Evolutionary conservation across 2,797 vertebrate species (phyloP).

Genomic region (Potorous gilbertii): DNA sequence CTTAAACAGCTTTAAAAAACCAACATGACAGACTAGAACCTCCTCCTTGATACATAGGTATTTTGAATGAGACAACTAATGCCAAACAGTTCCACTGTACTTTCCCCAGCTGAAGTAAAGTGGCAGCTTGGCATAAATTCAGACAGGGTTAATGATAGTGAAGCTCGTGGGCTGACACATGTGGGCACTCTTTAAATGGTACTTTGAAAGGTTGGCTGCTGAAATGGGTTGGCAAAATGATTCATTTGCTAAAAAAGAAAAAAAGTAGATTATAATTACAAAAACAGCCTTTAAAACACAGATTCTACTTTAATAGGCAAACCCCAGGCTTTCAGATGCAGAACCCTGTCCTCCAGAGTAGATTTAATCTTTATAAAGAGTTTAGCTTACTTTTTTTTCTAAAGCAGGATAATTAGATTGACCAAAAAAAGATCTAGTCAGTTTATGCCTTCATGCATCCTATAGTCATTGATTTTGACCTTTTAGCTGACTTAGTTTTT

Average conservation of each 20-base stretch:
- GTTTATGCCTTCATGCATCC: constrained; percentile 17
- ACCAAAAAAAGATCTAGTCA: rapidly evolving
- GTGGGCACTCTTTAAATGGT: constrained; percentile 57
- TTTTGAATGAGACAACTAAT: constrained; percentile 45
- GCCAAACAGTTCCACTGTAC: constrained; percentile 42
- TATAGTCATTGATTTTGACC: constrained; percentile 47
- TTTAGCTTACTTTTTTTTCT: neutral
- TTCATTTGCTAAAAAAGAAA: constrained; percentile 74
- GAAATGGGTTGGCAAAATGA: constrained; percentile 60
- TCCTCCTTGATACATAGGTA: constrained; percentile 47
- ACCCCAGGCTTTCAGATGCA: constrained; percentile 39
- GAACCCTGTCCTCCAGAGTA: constrained; percentile 38
- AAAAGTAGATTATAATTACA: constrained; percentile 67
- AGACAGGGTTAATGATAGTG: constrained; percentile 69
- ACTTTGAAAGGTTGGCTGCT: constrained; percentile 70
- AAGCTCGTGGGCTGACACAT: constrained; percentile 64
- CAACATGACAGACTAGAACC: constrained; percentile 36
- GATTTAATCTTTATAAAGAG: constrained; percentile 3
- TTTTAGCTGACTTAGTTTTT: constrained; percentile 62
- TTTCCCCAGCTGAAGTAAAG: constrained; percentile 55
- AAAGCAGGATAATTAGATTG: constrained; percentile 40
- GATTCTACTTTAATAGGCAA: constrained; percentile 65
- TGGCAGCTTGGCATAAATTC: constrained; percentile 67
- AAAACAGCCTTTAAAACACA: constrained; percentile 61
- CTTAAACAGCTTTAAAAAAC: constrained; percentile 61